These are phyloP conservation scores for Caenorhabditis parvicauda DNA, from an alignment of 2,888 invertebrate species.

Conservation along the genomic window DNA sequence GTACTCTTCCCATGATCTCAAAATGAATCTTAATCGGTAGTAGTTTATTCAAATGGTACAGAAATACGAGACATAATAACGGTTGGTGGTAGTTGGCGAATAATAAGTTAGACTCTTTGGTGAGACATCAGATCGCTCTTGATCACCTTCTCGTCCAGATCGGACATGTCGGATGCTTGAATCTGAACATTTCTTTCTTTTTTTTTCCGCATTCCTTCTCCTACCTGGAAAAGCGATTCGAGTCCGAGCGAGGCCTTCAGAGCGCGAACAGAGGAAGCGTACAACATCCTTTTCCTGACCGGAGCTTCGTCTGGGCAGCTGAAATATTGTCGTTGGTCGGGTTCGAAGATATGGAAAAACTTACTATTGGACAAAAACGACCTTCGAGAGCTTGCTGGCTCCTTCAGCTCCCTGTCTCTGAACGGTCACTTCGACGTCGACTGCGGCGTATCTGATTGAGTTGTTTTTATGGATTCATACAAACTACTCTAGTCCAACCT, in stretches of 20 bases:
- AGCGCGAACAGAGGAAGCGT: constrained; percentile 63
- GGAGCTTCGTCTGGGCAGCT: constrained; percentile 63
- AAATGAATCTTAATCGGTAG: no score
- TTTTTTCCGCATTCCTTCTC: not conserved
- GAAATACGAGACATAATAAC: no score
- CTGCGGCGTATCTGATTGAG: constrained; percentile 62
- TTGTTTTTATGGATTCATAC: not conserved
- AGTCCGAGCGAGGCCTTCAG: constrained; percentile 61
- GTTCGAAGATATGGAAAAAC: no score
- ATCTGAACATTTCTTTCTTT: constrained; percentile 21
- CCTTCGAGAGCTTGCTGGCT: constrained; percentile 57
- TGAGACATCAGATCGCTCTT: constrained; percentile 61
- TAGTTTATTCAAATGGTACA: no score
- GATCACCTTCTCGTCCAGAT: constrained; percentile 62
- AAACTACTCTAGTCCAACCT: constrained; percentile 20
- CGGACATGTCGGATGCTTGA: constrained; percentile 61
- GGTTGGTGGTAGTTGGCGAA: no score
- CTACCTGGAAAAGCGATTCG: constrained; percentile 61
- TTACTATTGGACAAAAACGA: constrained; percentile 63
- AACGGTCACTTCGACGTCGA: constrained; percentile 61
- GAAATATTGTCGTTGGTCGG: constrained; percentile 27
- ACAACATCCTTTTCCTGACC: constrained; percentile 62
- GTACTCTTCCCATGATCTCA: no score
- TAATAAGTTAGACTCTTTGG: constrained; percentile 50
- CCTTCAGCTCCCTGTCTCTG: constrained; percentile 63